Base-by-base conservation (phyloP, 2,797 vertebrate genomes). In the Sphenodon punctatus region DNA sequence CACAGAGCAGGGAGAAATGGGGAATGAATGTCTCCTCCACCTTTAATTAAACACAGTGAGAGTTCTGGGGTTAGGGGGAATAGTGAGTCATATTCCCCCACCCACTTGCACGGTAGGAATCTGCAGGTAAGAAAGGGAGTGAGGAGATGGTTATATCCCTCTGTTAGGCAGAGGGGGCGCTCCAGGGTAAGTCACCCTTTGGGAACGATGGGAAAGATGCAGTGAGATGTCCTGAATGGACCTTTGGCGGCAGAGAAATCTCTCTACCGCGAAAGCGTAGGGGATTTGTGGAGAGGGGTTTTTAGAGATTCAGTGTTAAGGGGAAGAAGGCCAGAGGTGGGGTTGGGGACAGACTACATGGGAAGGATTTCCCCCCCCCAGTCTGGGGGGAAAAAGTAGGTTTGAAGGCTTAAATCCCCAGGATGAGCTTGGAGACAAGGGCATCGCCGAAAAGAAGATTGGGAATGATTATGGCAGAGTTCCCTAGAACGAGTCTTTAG, bases 391-490 rank as follows among this genome's bases (percentile, higher is more conserved):
- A 68, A 84, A 73, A 73, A 13, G 15, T 45, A 30, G 56, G 56
- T 5, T 25, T 38, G 38, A 22, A 61, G 41, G 5, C 3, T 32
- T 3, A 51, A 42, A 53, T 73, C 48, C 84, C 8, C 23, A 3
- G 70, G 7, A 12, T 3, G 30, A 84, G 81, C 69, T 82, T 86
- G 65, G 71, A 85, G 88, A 83, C 53, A 61, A 74, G 1, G 90
- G 87, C 74, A 85, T 82, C 56, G 84, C 30, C 23, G n/a, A 58
- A 46, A 56, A 67, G 79, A 89, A 60, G 78, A 78, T 70, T 78
- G 80, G 82, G 87, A 86, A 80, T 84, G 90, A 89, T 86, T 78
- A 42, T 66, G 69, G 78, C 89, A 82, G 80, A 73, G 87, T 92
- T 88, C 92, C 88, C 84, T 43, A 10, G 79, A 82, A 76, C 87